Evolutionary conservation across 2,888 invertebrate genomes (phyloP).

Genomic region (Dryocosmus kuriphilus): DNA sequence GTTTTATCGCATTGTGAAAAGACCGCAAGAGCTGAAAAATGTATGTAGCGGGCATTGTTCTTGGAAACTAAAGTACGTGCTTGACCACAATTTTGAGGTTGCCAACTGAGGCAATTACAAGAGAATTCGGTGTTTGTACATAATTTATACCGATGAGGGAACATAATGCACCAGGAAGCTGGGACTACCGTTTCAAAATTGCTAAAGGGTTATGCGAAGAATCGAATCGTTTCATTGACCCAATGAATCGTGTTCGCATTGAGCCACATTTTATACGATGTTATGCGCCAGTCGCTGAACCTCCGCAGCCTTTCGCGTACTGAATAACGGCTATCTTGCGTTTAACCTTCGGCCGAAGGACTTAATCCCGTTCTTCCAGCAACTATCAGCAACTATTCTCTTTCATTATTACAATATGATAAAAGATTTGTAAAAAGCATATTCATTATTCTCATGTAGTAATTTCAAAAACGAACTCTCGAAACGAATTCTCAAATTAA

Average conservation of each 20-base stretch:
- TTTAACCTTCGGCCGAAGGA: conserved; percentile 62
- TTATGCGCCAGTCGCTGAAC: conserved; percentile 55
- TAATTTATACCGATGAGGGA: conserved; percentile 25
- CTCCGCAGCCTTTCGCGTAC: conserved; percentile 45
- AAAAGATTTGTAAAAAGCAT: neutral
- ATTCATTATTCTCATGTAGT: neutral
- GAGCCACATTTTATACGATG: conserved; percentile 62
- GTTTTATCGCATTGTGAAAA: neutral
- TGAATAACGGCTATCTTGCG: conserved; percentile 60
- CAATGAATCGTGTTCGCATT: conserved; percentile 62
- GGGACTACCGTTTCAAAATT: conserved; percentile 6
- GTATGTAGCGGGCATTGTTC: conserved; percentile 25
- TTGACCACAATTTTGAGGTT: conserved; percentile 16
- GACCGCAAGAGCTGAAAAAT: conserved; percentile 26
- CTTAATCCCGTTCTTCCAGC: conserved; percentile 51
- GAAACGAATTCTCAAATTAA: neutral
- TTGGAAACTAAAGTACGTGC: conserved; percentile 23
- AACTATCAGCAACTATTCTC: neutral
- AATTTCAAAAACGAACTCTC: neutral
- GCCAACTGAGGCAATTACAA: conserved; percentile 33
- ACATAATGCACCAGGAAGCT: conserved; percentile 35
- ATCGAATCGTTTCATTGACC: conserved; percentile 60
- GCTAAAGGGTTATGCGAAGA: neutral
- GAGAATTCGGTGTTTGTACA: conserved; percentile 13
- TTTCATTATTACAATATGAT: neutral